Base-by-base conservation (phyloP, 2,888 invertebrate genomes). In the Tigriopus californicus region DNA sequence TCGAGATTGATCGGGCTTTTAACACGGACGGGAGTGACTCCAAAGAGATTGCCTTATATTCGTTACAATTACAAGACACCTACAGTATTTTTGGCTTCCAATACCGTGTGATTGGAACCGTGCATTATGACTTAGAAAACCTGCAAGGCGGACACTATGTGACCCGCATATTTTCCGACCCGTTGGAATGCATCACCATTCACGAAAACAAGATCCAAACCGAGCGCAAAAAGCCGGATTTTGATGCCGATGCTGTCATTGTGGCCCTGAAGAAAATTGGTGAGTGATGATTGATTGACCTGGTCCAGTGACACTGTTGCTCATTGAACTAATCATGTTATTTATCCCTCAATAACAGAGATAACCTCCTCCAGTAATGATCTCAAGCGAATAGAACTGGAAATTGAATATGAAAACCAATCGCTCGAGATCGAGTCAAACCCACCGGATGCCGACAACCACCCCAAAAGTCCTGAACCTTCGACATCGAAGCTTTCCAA, bases 1-100 rank as follows among this genome's bases (percentile, higher is more conserved):
- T 52, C 25, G 52, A 52, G 24, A 52, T 52, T 52, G 52, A 52
- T 52, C 52, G 52, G 2, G 22, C 52, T 8, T 25, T 52, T 20
- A 10, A 52, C 24, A 24, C 33, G 15, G 20, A 24, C 10, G 33
- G 33, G 3, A 11, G 24, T 12, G 52, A 52, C 22, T 15, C 15
- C 18, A 52, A 52, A 4, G 52, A 52, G 12, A 22, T 52, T 22
- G 15, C 24, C 13, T 4, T 52, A 5, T 52, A 52, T 24, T 25
- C 52, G 15, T 22, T 52, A 1, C 15, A n/a, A 25, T n/a, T 52
- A 10, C 20, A 52, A 6, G 33, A 52, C 13, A 33, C 24, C 2
- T 52, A 25, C 22, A 18, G 24, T 22, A 25, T 52, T 52, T 20
- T 20, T 4, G 52, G 52, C 15, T 24, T 25, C 33, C 5, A 25